phyloP scores from a whole-genome alignment of 2,888 invertebrate genomes.

The Xestia xanthographa region DNA sequence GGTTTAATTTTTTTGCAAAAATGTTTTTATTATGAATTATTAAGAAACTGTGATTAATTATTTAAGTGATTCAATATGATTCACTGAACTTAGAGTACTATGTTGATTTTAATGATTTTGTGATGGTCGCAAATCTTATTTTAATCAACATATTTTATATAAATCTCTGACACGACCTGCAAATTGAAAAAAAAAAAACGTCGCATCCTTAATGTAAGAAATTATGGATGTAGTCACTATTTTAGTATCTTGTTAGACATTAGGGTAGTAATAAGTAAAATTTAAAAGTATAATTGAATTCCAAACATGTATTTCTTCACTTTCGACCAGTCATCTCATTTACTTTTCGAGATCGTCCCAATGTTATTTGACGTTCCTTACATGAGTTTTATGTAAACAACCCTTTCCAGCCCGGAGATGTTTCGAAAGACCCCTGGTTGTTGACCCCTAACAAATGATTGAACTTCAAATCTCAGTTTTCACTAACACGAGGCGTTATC shows the following conservation, averaged over 20 bases:
- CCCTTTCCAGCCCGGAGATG: neutral
- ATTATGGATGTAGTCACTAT: neutral
- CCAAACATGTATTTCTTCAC: neutral
- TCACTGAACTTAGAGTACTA: too few relatives aligned
- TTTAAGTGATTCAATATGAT: too few relatives aligned
- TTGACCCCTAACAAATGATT: conserved; percentile 12
- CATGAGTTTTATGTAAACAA: neutral
- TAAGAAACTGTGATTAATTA: too few relatives aligned
- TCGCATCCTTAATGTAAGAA: neutral
- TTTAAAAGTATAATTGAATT: neutral
- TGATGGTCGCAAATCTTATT: too few relatives aligned
- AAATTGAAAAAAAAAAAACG: too few relatives aligned
- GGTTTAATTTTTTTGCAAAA: too few relatives aligned
- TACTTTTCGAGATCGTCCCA: neutral
- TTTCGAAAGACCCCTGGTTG: neutral
- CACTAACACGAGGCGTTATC: neutral
- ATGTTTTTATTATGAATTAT: too few relatives aligned
- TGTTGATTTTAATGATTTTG: too few relatives aligned
- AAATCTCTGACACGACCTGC: too few relatives aligned
- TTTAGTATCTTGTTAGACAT: too few relatives aligned
- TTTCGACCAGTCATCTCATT: conserved; percentile 2
- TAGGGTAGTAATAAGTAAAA: too few relatives aligned
- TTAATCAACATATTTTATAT: too few relatives aligned
- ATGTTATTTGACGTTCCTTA: conserved; percentile 10
- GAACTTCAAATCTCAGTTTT: neutral